Percentiles rank a stretch among this genome's conserved stretches.
These are phyloP conservation scores for Neogale vison DNA, from an alignment of 2,113 vertebrate genomes.

Conservation along the genomic window DNA sequence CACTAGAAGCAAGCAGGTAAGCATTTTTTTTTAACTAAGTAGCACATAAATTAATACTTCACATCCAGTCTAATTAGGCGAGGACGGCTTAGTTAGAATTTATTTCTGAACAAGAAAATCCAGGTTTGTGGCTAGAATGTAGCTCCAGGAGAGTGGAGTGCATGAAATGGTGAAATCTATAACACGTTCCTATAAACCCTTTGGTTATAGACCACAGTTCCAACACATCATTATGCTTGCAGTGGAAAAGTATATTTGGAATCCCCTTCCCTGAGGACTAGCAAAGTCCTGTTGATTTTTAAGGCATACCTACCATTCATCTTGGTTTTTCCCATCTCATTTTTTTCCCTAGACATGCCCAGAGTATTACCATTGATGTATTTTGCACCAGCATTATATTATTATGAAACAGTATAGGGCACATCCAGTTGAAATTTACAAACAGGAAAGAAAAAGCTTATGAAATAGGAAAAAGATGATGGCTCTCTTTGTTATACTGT, in stretches of 20 bases:
- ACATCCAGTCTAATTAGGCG: neutral
- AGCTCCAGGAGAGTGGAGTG: neutral
- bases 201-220: neutral
- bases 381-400: neutral
- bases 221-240: neutral
- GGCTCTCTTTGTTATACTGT: neutral
- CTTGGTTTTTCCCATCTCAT: no score
- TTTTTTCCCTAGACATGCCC: neutral
- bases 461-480: neutral
- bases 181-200: neutral
- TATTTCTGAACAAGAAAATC: conserved; percentile 34
- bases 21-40: neutral
- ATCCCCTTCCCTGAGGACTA: neutral
- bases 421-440: neutral
- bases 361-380: neutral
- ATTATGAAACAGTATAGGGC: neutral
- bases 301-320: neutral
- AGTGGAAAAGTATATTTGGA: neutral
- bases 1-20: conserved; percentile 88
- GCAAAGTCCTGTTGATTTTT: neutral
- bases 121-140: neutral
- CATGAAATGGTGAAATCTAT: rapidly evolving
- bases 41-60: neutral
- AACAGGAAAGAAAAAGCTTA: neutral
- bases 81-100: neutral